Evolutionary conservation across 2,797 vertebrate species (phyloP).

Genomic region (Nannoperca obscura): DNA sequence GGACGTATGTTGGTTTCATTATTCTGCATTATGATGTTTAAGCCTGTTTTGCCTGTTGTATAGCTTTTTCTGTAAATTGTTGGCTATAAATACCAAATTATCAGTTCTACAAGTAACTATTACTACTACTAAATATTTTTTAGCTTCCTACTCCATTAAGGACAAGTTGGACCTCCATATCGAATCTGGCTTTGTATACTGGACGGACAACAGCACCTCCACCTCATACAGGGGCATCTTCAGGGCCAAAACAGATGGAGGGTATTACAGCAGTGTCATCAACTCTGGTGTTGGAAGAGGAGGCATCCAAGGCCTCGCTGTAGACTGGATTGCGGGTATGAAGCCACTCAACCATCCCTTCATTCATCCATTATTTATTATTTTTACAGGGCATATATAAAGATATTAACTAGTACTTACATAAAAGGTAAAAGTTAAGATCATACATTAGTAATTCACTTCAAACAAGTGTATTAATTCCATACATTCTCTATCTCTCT

Average conservation of each 20-base stretch:
- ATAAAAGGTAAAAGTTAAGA: neutral
- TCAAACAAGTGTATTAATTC: neutral
- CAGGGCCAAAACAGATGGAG: slow-evolving; percentile 78
- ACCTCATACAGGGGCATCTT: slow-evolving; percentile 73
- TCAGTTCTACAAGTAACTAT: neutral
- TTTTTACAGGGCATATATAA: neutral
- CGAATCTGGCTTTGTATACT: slow-evolving; percentile 81
- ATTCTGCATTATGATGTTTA: neutral
- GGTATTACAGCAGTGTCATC: slow-evolving; percentile 76
- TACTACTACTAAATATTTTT: too few relatives aligned
- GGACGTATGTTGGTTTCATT: slow-evolving; percentile 73
- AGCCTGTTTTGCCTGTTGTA: neutral
- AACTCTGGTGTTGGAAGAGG: slow-evolving; percentile 87
- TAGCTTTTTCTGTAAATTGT: neutral
- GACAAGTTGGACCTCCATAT: slow-evolving; percentile 79
- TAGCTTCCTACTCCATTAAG: slow-evolving; percentile 69
- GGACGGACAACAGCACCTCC: slow-evolving; percentile 77
- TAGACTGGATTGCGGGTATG: slow-evolving; percentile 95
- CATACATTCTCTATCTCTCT: neutral
- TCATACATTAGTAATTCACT: neutral
- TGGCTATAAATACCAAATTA: neutral
- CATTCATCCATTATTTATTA: neutral
- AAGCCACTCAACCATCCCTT: neutral
- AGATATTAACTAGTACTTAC: neutral
- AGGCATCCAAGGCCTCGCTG: slow-evolving; percentile 91